phyloP scores from a whole-genome alignment of 2,113 vertebrate species.

The Tetrao urogallus region DNA sequence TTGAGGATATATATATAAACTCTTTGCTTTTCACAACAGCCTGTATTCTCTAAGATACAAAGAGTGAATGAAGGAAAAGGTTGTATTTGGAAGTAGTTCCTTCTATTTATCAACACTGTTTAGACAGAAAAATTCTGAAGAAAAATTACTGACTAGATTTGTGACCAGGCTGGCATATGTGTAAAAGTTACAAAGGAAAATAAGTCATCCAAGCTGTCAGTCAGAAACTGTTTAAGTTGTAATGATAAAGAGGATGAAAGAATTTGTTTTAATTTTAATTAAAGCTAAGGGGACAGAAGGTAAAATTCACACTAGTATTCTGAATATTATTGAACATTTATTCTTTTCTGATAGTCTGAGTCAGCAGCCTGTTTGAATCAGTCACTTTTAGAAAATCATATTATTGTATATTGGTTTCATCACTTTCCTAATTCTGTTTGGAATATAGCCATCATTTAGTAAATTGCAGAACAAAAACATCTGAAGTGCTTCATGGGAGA shows the following conservation, averaged over 20 bases:
- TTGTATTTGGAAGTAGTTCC: background rate
- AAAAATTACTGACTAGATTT: background rate
- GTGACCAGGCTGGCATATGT: background rate
- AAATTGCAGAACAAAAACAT: background rate
- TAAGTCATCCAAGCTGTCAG: conserved; percentile 5
- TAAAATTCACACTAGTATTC: conserved; percentile 16
- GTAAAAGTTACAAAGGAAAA: background rate
- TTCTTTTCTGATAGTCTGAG: conserved; percentile 7
- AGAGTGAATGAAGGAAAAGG: background rate
- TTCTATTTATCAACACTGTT: background rate
- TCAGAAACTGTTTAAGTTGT: background rate
- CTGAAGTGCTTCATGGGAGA: background rate
- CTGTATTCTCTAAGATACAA: background rate
- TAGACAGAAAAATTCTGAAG: background rate
- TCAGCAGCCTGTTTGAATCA: conserved; percentile 3
- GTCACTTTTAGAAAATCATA: conserved; percentile 12
- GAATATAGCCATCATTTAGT: background rate
- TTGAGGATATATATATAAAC: background rate
- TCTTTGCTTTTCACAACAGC: background rate
- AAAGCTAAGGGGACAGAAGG: background rate
- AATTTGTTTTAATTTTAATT: conserved; percentile 53
- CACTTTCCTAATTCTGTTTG: conserved; percentile 3
- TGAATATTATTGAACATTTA: conserved; percentile 26
- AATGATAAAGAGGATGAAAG: background rate
- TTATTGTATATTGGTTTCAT: conserved; percentile 26